phyloP scores from a whole-genome alignment of 2,797 vertebrate genomes.

The Platalea minor region DNA sequence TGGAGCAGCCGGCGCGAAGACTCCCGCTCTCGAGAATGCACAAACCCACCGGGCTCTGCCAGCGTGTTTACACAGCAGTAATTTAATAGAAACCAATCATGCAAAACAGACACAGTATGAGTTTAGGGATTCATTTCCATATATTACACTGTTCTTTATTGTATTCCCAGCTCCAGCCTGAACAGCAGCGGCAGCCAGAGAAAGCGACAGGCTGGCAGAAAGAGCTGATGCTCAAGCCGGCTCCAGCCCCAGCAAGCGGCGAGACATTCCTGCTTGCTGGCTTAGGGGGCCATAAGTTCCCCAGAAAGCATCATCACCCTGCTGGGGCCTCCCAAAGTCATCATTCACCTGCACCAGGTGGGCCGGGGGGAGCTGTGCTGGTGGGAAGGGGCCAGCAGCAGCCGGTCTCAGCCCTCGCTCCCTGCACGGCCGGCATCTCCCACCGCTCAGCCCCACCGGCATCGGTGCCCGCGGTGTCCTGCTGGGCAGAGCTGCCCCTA shows the following conservation, averaged over 20 bases:
- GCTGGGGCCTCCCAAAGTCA: not conserved
- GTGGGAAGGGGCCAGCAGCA: not conserved
- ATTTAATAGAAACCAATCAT: not conserved
- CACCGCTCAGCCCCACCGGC: not conserved
- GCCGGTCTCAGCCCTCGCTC: not conserved
- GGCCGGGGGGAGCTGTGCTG: too few relatives aligned
- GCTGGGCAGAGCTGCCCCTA: not conserved
- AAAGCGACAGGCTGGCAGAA: not conserved
- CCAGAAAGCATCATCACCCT: accelerated
- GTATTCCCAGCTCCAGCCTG: not conserved
- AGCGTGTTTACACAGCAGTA: not conserved
- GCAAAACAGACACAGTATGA: not conserved
- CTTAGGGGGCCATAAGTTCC: not conserved
- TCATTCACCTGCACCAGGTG: accelerated
- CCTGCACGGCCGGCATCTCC: not conserved
- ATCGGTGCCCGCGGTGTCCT: accelerated
- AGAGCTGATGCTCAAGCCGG: too few relatives aligned
- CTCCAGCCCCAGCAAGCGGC: not conserved
- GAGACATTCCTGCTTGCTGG: not conserved
- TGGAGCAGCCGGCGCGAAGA: not conserved
- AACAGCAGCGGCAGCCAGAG: not conserved
- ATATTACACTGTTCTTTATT: not conserved
- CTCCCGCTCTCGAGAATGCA: not conserved
- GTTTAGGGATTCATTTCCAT: not conserved
- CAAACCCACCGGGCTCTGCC: not conserved